A percentile compares a stretch with the other conserved stretches of the same genome.
Conservation (phyloP, 2,888 invertebrate genomes). For the Drosophila vallismaia region DNA sequence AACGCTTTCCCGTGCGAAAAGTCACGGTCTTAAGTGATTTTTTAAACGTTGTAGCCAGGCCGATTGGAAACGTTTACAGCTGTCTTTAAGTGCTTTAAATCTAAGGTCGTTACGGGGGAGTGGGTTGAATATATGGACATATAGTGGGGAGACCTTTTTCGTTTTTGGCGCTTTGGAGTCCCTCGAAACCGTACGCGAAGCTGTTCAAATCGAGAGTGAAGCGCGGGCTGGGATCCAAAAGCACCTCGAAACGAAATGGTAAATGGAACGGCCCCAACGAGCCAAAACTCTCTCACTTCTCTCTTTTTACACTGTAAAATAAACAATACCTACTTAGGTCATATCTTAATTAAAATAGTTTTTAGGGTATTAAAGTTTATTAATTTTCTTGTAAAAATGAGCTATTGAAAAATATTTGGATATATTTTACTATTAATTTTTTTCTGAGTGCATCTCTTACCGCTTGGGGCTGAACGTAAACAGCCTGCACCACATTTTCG, state of each 20-base stretch:
- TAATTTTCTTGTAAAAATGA: no score
- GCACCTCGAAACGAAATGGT: constrained; percentile 37
- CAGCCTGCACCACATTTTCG: not conserved
- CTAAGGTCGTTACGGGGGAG: constrained; percentile 28
- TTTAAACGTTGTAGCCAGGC: constrained; percentile 17
- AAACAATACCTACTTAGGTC: not conserved
- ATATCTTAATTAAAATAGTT: no score
- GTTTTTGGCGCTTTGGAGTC: constrained; percentile 56
- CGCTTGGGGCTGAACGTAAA: constrained; percentile 19
- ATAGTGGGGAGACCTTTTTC: constrained; percentile 26
- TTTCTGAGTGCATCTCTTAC: not conserved
- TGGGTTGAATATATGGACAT: not conserved
- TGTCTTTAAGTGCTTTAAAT: constrained; percentile 23
- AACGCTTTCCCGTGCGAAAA: constrained; percentile 26
- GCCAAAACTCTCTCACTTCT: constrained; percentile 1
- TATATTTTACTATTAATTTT: not conserved
- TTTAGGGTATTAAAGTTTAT: no score
- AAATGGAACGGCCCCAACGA: constrained; percentile 50
- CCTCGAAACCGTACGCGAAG: constrained; percentile 69
- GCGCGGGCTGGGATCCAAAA: constrained; percentile 62
- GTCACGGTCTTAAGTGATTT: constrained; percentile 15
- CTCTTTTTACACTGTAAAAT: not conserved
- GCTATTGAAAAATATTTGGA: not conserved
- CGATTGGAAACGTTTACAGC: constrained; percentile 28
- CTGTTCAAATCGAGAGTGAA: constrained; percentile 51